Evolutionary conservation across 1,140 invertebrate genomes (phyloP).

Genomic region (Sitobion miscanthi): DNA sequence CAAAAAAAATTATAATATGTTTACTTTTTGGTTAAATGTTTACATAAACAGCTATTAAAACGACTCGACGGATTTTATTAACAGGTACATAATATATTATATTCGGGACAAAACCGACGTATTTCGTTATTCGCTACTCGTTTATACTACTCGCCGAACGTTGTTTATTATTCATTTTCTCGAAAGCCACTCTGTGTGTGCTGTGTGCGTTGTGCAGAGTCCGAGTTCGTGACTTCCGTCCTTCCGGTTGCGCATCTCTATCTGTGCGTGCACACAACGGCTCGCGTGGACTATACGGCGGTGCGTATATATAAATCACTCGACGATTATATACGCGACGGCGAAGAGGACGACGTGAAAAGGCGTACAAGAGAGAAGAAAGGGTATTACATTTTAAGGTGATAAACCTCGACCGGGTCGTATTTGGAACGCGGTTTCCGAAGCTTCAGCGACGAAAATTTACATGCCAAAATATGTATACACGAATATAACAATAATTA

Average conservation of each 20-base stretch:
- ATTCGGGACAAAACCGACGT: background rate
- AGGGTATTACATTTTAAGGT: conserved; percentile 52
- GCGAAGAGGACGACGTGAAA: background rate
- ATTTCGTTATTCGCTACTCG: background rate
- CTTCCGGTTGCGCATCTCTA: background rate
- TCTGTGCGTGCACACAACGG: background rate
- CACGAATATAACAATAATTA: background rate
- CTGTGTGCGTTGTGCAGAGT: background rate
- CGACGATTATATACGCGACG: background rate
- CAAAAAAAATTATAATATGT: background rate
- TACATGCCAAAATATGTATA: conserved; percentile 44
- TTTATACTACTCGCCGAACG: background rate
- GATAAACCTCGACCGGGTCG: conserved; percentile 33
- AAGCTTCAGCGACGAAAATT: conserved; percentile 27
- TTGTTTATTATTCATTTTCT: background rate
- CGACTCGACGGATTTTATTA: background rate
- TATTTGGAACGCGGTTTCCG: conserved; percentile 43
- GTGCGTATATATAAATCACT: background rate
- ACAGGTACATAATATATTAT: background rate
- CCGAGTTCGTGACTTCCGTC: conserved; percentile 43
- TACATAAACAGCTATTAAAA: background rate
- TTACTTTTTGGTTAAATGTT: background rate
- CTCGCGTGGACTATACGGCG: background rate
- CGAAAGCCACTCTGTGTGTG: background rate
- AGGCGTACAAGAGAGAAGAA: background rate